Conservation (phyloP, 92 coral and sea anemone species). For the Plumapathes pennacea region DNA sequence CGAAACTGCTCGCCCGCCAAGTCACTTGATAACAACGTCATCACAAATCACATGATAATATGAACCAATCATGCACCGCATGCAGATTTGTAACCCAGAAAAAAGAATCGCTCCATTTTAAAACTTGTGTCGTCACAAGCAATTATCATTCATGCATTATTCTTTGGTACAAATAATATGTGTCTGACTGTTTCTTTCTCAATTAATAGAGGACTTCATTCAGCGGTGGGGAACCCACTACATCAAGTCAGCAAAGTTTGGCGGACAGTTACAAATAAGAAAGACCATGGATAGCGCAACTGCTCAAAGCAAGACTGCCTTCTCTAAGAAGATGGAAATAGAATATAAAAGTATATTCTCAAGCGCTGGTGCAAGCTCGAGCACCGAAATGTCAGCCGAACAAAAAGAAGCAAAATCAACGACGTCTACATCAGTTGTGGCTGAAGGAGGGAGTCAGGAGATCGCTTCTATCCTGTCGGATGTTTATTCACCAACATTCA, state of each 20-base stretch:
- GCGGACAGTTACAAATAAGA: conserved; percentile 28
- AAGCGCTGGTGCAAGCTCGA: conserved; percentile 15
- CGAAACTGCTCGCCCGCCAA: too few relatives aligned
- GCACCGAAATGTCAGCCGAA: background rate
- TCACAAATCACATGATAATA: too few relatives aligned
- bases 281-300: conserved; percentile 10
- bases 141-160: too few relatives aligned
- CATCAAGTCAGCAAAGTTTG: conserved; percentile 36
- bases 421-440: conserved; percentile 22
- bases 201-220: conserved; percentile 9
- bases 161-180: too few relatives aligned
- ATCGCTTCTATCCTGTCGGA: conserved; percentile 17
- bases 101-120: too few relatives aligned
- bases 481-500: conserved; percentile 22
- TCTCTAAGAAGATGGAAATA: conserved; percentile 7
- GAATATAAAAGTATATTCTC: conserved; percentile 29
- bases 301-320: conserved; percentile 1
- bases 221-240: conserved; percentile 32
- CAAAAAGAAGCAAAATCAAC: background rate
- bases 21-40: too few relatives aligned
- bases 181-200: background rate
- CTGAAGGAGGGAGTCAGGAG: conserved; percentile 13
- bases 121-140: too few relatives aligned
- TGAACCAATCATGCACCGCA: too few relatives aligned
- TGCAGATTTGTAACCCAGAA: too few relatives aligned